Conservation (phyloP, 2,888 invertebrate species). For the Agrotis puta region DNA sequence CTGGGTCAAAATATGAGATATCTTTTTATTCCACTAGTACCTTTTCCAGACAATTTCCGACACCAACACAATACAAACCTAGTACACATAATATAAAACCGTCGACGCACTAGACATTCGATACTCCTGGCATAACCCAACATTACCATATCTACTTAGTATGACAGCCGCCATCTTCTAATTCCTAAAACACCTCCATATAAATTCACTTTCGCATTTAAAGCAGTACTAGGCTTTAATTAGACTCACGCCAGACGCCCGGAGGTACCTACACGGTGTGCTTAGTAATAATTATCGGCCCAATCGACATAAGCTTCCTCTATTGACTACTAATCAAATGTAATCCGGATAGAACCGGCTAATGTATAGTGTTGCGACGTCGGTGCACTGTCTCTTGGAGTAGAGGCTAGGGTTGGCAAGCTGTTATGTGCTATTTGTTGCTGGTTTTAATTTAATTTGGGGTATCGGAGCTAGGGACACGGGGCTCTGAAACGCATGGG, state of each 20-base stretch:
- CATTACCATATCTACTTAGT: constrained; percentile 32
- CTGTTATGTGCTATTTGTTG: background rate
- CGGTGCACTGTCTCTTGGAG: constrained; percentile 59
- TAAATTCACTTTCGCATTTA: constrained; percentile 61
- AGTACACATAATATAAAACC: background rate
- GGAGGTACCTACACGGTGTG: constrained; percentile 50
- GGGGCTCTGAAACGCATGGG: no score
- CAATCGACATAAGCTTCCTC: constrained; percentile 68
- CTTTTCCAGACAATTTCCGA: no score
- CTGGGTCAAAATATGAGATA: no score
- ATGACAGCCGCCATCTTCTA: constrained; percentile 18
- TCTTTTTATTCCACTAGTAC: no score
- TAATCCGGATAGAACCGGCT: constrained; percentile 71
- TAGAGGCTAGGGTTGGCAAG: constrained; percentile 57
- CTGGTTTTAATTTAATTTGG: no score
- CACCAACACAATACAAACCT: no score
- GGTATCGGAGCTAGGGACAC: no score
- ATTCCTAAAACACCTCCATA: constrained; percentile 48
- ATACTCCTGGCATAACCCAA: background rate
- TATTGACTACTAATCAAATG: constrained; percentile 78
- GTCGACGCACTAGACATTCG: background rate
- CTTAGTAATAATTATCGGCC: constrained; percentile 69
- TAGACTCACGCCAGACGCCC: constrained; percentile 58
- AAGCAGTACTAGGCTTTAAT: constrained; percentile 51
- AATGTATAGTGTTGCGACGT: constrained; percentile 65